Evolutionary conservation across 2,113 vertebrate genomes (phyloP).

Genomic region (Cacatua alba): DNA sequence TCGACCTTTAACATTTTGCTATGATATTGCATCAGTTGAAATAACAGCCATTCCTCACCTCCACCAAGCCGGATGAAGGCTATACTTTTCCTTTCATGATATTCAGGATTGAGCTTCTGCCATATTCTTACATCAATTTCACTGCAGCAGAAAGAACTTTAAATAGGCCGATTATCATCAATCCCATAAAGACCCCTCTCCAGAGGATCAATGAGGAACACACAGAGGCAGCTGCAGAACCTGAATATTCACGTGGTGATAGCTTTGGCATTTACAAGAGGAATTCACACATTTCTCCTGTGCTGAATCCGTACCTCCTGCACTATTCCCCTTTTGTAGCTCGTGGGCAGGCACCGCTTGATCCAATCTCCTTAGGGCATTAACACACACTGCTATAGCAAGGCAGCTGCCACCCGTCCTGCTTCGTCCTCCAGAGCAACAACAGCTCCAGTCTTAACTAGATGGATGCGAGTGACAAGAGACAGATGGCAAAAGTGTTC

Average conservation of each 20-base stretch:
- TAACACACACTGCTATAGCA: background rate
- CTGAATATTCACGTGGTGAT: accelerated
- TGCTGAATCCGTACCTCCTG: background rate
- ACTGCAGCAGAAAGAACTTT: background rate
- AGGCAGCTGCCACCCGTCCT: background rate
- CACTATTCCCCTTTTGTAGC: background rate
- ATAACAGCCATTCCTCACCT: background rate
- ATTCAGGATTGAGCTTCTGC: background rate
- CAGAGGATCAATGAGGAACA: background rate
- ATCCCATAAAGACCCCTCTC: background rate
- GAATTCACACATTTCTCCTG: background rate
- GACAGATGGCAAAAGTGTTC: constrained; percentile 24
- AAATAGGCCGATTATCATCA: background rate
- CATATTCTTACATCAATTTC: background rate
- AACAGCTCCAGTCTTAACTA: background rate
- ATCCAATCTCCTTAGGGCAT: background rate
- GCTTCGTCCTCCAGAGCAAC: accelerated
- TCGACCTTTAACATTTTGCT: background rate
- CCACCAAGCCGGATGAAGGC: background rate
- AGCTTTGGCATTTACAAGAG: background rate
- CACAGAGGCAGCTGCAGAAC: background rate
- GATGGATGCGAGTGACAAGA: background rate
- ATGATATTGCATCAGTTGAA: background rate
- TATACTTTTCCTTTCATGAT: background rate
- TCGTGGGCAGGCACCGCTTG: background rate